Evolutionary conservation across 2,888 invertebrate genomes (phyloP), one percentile per base, ranked within the genome.

Genomic region (Cheilosia soror): DNA sequence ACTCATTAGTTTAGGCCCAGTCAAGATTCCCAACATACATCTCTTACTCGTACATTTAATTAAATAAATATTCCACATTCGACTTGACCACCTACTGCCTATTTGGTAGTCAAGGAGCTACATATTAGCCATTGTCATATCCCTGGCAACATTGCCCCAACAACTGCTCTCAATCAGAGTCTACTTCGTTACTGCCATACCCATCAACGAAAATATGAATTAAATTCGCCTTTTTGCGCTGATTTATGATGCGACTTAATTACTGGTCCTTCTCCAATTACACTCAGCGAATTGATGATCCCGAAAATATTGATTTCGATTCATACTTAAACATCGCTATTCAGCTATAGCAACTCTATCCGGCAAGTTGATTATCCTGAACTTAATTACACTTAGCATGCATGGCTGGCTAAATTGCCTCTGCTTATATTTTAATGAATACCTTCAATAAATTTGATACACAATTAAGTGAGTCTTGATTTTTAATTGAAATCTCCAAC

Each of bases 401-500:
- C 20, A 47, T 15, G 15, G 20, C 47, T 47, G 47, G 20, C 5
- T 47, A 47, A 47, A 47, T 20, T 47, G 47, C 47, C 47, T 27
- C 51, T 27, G 25, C 27, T 15, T 76, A 49, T 31, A n/a, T 75
- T 25, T 51, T 79, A 80, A 84, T 71, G 80, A 80, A 76, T 71
- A 47, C 53, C 47, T 51, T 9, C 55, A 69, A 84, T 66, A 71
- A 81, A 80, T 55, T 77, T 66, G 85, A 81, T 85, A 85, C 66
- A 77, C 81, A 81, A 85, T 81, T 81, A 85, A 85, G 47, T 75
- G 55, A 69, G 60, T 66, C 44, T 29, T 58, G 57, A 11, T 33
- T 55, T 81, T 76, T 85, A 85, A 85, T 85, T 81, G 85, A 77
- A 81, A 63, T 68, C 9, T 9, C 9, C 37, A 60, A 40, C 13